Evolutionary conservation across 2,888 invertebrate species (phyloP).

Genomic region (Pyralis farinalis): DNA sequence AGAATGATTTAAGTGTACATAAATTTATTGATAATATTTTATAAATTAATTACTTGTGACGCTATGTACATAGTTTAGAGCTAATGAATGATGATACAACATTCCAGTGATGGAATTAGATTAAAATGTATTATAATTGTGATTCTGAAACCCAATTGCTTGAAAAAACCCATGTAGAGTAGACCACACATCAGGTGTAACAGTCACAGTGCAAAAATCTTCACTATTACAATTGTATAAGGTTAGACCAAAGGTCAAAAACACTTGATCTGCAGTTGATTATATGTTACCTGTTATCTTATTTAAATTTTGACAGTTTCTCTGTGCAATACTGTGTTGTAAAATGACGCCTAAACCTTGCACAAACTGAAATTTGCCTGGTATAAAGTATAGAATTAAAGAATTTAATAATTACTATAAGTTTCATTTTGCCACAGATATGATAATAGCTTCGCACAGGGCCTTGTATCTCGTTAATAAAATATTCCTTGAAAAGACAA

Average conservation of each 20-base stretch:
- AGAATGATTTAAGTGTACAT: conserved; percentile 39
- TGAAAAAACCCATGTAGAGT: too few relatives aligned
- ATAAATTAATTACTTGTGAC: conserved; percentile 38
- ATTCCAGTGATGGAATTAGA: conserved; percentile 71
- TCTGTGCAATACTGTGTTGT: conserved; percentile 24
- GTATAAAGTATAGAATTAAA: conserved; percentile 36
- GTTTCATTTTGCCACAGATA: background rate
- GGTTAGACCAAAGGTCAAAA: conserved; percentile 4
- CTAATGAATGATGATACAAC: conserved; percentile 36
- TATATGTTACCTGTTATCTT: conserved; percentile 25
- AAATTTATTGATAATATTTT: conserved; percentile 29
- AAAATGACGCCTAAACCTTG: conserved; percentile 22
- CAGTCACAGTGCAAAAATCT: too few relatives aligned
- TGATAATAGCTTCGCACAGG: too few relatives aligned
- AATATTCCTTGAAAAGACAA: too few relatives aligned
- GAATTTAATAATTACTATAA: conserved; percentile 14
- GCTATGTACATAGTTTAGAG: conserved; percentile 25
- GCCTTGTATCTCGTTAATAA: too few relatives aligned
- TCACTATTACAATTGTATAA: too few relatives aligned
- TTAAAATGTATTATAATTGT: conserved; percentile 42
- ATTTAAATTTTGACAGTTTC: conserved; percentile 23
- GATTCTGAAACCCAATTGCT: conserved; percentile 8
- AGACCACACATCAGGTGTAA: too few relatives aligned
- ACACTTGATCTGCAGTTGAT: too few relatives aligned
- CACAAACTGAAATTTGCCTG: conserved; percentile 40